These are phyloP conservation scores for Synergus umbraculus DNA, from an alignment of 2,888 invertebrate species.

Conservation along the genomic window DNA sequence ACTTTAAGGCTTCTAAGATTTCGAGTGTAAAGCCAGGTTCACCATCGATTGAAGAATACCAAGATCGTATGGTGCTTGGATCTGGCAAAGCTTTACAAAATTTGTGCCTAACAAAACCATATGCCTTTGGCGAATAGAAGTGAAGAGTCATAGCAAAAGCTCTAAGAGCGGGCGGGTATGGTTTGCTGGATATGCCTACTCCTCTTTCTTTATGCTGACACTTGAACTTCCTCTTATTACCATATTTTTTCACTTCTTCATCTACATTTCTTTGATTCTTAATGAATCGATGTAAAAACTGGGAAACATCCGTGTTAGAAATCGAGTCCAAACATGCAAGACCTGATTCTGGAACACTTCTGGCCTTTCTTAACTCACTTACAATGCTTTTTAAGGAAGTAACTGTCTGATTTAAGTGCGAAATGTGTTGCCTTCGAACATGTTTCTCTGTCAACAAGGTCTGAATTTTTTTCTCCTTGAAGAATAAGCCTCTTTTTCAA, in stretches of 20 bases:
- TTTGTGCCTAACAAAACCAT: constrained; percentile 53
- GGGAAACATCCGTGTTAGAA: constrained; percentile 41
- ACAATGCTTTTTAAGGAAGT: constrained; percentile 41
- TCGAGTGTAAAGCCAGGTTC: constrained; percentile 52
- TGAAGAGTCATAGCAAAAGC: constrained; percentile 55
- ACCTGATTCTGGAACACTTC: constrained; percentile 27
- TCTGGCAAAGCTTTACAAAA: constrained; percentile 54
- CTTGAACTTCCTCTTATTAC: no score
- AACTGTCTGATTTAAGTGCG: constrained; percentile 33
- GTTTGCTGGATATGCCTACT: constrained; percentile 27
- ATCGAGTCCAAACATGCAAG: constrained; percentile 39
- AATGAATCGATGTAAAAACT: constrained; percentile 44
- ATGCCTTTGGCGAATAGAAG: constrained; percentile 58
- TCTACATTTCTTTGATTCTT: constrained; percentile 32
- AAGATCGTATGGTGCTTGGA: constrained; percentile 48
- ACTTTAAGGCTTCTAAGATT: constrained; percentile 48
- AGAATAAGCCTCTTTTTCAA: background rate
- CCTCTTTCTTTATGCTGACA: no score
- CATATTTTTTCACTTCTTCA: no score
- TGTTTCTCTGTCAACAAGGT: background rate
- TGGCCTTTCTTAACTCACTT: constrained; percentile 36
- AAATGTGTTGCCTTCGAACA: constrained; percentile 26
- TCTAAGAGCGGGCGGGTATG: constrained; percentile 50
- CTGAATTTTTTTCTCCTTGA: background rate
- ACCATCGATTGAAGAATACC: constrained; percentile 51